Base-by-base conservation (phyloP, 2,113 vertebrate species). In the Hippocampus guttulatus region DNA sequence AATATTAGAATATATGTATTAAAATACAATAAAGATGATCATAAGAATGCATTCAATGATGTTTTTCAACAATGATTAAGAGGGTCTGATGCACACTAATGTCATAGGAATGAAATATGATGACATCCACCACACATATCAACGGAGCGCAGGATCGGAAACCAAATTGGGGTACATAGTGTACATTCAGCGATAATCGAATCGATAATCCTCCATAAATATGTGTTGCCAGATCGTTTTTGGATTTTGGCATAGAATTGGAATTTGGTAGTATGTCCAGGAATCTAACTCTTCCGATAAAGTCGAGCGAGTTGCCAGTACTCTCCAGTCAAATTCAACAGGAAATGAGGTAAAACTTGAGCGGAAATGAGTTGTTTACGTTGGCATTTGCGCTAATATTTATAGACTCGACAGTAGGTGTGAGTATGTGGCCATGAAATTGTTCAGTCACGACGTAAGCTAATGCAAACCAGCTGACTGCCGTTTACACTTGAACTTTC, bases 391-490 rank as follows among this genome's bases (percentile, higher is more conserved):
- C 55, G 68, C 66, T 75, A 85, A 86, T 89, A 87, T 85, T 83
- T 83, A 81, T 75, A 67, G 52, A 71, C 72, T 71, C 45, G 30
- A 45, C 62, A 40, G 64, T 43, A 63, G 67, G 52, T 33, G 58
- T 25, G 64, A 68, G 62, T 62, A 57, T 2, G 38, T 66, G 69
- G 43, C 62, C 54, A 23, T 43, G 51, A 73, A 75, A 81, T 76
- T 73, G 78, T 75, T 80, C 73, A 84, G 68, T 65, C 8, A 70
- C 72, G 38, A 45, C 61, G 67, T 68, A 64, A 33, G 62, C 16
- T 86, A 89, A 90, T 83, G 74, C 64, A 80, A 90, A 91, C 77
- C 88, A 87, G 87, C 75, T 67, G 51, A 47, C 71, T n/a, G 64
- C 51, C 33, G 33, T 76, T 84, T 75, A 69, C 70, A 76, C 83